phyloP scores from a whole-genome alignment of 2,888 invertebrate genomes.

The Isotomurus palustris region DNA sequence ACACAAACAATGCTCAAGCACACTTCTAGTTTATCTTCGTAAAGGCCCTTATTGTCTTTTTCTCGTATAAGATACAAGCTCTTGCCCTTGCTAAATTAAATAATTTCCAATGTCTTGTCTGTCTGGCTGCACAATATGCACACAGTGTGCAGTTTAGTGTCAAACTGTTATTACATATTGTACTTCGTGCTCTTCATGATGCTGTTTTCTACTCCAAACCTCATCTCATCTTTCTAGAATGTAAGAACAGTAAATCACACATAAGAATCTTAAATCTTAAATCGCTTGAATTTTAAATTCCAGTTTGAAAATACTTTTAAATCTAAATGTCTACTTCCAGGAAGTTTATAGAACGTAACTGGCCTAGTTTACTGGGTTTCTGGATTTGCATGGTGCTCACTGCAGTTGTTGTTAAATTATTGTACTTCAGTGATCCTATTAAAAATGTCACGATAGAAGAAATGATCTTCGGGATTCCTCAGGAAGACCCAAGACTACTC shows the following conservation, averaged over 20 bases:
- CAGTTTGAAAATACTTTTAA: not conserved
- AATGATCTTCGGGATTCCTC: conserved; percentile 23
- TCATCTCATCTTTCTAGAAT: too few species aligned
- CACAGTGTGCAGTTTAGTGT: too few species aligned
- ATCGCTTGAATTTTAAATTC: not conserved
- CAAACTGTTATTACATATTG: too few species aligned
- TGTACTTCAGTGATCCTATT: not conserved
- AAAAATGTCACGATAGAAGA: conserved; percentile 14
- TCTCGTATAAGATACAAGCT: too few species aligned
- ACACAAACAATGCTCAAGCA: too few species aligned
- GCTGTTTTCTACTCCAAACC: not conserved
- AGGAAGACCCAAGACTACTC: conserved; percentile 20
- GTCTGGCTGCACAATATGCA: too few species aligned
- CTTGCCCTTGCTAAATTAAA: too few species aligned
- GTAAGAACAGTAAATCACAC: not conserved
- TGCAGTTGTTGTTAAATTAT: not conserved
- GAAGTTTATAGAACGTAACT: not conserved
- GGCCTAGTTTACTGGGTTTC: not conserved
- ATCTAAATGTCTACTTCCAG: not conserved
- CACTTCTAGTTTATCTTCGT: too few species aligned
- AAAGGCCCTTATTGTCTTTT: conserved; percentile 1
- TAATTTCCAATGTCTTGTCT: too few species aligned
- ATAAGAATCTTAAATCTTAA: not conserved
- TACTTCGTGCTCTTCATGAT: not conserved
- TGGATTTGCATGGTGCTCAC: not conserved